phyloP scores from a whole-genome alignment of 2,113 vertebrate species.

The Butorides virescens region DNA sequence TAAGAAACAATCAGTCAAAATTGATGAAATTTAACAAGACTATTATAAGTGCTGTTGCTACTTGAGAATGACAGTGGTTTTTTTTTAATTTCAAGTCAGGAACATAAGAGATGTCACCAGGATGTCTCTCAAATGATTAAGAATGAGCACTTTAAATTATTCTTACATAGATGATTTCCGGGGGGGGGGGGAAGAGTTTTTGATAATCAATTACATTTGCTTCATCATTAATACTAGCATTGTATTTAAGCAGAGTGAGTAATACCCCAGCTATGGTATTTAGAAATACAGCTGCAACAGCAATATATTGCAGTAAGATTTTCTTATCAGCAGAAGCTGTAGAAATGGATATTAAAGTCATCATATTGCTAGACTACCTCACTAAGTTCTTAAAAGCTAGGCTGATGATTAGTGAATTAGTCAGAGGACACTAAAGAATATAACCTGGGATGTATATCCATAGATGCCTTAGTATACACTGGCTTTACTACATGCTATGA shows the following conservation, averaged over 20 bases:
- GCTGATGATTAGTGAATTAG: not conserved
- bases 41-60: not conserved
- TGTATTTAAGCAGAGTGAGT: not conserved
- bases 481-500: not conserved
- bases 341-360: not conserved
- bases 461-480: not conserved
- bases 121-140: not conserved
- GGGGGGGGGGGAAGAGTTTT: too few species aligned
- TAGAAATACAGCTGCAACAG: not conserved
- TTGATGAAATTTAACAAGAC: not conserved
- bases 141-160: not conserved
- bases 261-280: not conserved
- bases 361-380: not conserved
- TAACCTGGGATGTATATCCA: not conserved
- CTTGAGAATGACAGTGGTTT: not conserved
- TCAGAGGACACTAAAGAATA: not conserved
- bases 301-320: not conserved
- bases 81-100: not conserved
- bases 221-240: not conserved
- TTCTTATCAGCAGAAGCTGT: not conserved
- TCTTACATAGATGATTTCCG: not conserved
- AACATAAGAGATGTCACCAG: not conserved
- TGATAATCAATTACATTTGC: not conserved
- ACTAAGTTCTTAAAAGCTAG: not conserved
- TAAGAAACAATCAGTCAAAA: not conserved